A percentile compares a stretch with the other conserved stretches of the same genome.
These are phyloP conservation scores for Caligus rogercresseyi DNA, from an alignment of 1,140 invertebrate species.

Conservation along the genomic window DNA sequence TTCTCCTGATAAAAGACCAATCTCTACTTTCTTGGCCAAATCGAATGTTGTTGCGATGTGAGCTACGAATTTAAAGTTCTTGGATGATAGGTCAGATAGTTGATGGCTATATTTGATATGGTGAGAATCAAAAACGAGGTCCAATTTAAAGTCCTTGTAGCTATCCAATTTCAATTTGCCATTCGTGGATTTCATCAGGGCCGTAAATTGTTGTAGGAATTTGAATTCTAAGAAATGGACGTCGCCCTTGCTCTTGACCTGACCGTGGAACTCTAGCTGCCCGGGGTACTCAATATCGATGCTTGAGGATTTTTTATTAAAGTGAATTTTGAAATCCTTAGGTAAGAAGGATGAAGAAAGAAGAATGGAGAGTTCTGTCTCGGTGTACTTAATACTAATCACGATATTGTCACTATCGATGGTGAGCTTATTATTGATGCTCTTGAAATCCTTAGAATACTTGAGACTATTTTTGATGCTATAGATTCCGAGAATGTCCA, in stretches of 20 bases:
- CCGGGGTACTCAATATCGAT: background rate
- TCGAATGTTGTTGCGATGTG: background rate
- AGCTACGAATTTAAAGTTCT: background rate
- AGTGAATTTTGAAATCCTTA: background rate
- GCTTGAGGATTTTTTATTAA: background rate
- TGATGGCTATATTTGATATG: background rate
- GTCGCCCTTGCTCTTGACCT: background rate
- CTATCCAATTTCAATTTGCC: background rate
- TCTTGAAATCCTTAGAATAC: background rate
- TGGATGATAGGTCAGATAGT: background rate
- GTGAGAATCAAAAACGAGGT: background rate
- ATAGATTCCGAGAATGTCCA: background rate
- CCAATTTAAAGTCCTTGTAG: background rate
- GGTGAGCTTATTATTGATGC: background rate
- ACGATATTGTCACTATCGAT: background rate
- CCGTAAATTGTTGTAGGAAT: background rate
- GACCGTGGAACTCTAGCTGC: background rate
- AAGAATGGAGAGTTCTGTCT: background rate
- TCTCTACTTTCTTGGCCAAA: background rate
- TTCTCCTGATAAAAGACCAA: background rate
- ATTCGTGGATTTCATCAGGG: background rate
- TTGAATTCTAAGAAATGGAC: background rate
- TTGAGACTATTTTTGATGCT: background rate
- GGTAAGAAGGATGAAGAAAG: background rate
- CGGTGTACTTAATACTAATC: background rate